Evolutionary conservation across 2,888 invertebrate species (phyloP), one percentile per base, ranked within the genome.

Genomic region (Trissonchulus sp.): DNA sequence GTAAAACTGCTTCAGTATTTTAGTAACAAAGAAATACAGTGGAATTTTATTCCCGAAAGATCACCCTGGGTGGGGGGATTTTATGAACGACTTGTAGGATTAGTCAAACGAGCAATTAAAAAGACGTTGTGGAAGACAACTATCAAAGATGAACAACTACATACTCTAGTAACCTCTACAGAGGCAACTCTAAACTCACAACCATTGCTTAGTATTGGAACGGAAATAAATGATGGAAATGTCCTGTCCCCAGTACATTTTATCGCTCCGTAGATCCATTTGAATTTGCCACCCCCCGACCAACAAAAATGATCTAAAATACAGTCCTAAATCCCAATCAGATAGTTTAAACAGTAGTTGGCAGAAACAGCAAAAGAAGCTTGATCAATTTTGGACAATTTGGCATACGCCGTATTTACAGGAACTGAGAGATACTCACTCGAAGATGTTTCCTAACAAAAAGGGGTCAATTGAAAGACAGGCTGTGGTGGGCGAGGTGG

Each of bases 1-100:
- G 23, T 8, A 48, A 48, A 48, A 23, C 23, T 48, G 48, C 23
- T 63, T 33, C 60, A 63, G 2, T 68, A 72, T 2, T 60, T n/a
- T 68, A 65, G 74, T 28, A 33, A 65, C 1, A 23, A 78, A 37
- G 71, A 69, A 31, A 81, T 81, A 48, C n/a, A 74, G 0, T 82
- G 82, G 81, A 78, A 77, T n/a, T 86, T 86, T 77, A 86, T 83
- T 73, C 83, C 84, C 2, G 85, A 84, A 2, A 78, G 81, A 0
- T 83, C 85, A 1, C 79, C 85, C 85, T 87, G 86, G 86, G 84
- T 84, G 85, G 85, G 86, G 71, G 86, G 86, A 63, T 84, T 83
- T 78, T 87, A 84, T 81, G 86, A 87, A 78, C 78, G 85, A 30
- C 77, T 87, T 1, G 80, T 86, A 18, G 80, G 83, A 8, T 72